Conservation (phyloP, 2,797 vertebrate species). For the Sciurus vulgaris region DNA sequence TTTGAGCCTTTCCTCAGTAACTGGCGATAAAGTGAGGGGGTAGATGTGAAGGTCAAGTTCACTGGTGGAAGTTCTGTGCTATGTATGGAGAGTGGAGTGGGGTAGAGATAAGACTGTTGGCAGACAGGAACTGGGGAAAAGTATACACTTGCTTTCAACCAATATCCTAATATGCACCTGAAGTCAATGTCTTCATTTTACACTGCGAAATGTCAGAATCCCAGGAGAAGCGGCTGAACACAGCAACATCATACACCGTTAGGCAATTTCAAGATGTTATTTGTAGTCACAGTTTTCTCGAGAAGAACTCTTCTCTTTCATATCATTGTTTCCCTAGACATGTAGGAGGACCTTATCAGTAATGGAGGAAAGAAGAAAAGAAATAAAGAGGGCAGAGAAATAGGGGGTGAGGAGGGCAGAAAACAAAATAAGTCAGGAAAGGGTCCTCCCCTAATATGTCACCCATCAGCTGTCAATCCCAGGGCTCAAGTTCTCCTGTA, state of each 20-base stretch:
- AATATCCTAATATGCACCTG: neutral
- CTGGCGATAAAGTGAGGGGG: neutral
- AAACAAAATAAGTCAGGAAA: neutral
- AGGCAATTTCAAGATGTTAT: neutral
- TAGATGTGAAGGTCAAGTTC: neutral
- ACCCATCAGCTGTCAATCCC: neutral
- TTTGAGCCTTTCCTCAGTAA: neutral
- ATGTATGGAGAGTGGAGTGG: neutral
- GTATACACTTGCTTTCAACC: neutral
- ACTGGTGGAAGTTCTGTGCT: neutral
- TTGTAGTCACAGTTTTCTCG: neutral
- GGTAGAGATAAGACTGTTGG: neutral
- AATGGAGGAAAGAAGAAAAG: too few relatives aligned
- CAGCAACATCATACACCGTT: neutral
- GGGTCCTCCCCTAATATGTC: rapidly evolving
- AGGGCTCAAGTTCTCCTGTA: neutral
- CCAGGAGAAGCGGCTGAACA: neutral
- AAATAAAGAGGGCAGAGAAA: neutral
- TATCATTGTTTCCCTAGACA: neutral
- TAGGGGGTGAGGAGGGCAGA: too few relatives aligned
- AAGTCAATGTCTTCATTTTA: neutral
- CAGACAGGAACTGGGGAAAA: neutral
- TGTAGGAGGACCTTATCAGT: neutral
- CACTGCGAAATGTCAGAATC: neutral
- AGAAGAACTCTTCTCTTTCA: neutral